These are phyloP conservation scores for Aradophagus sp. DNA, from an alignment of 1,140 invertebrate genomes.

Conservation along the genomic window DNA sequence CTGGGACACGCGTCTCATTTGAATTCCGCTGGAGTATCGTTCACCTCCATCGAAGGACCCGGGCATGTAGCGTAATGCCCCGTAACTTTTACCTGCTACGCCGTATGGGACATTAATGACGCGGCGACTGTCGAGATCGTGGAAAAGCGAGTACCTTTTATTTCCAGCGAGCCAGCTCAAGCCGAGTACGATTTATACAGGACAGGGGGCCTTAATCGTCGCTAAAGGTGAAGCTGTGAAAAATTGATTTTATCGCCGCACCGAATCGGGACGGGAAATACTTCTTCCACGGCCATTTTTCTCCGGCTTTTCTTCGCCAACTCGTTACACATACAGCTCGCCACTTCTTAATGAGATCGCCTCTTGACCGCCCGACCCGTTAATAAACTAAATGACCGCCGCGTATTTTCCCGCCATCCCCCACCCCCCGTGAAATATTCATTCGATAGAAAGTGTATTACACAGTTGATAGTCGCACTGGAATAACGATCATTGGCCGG, in stretches of 20 bases:
- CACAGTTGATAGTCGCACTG: too few relatives aligned
- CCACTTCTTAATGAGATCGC: constrained; percentile 19
- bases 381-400: too few relatives aligned
- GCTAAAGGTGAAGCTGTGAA: constrained; percentile 60
- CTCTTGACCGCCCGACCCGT: too few relatives aligned
- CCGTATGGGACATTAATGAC: constrained; percentile 60
- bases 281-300: constrained; percentile 30
- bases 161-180: constrained; percentile 50
- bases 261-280: constrained; percentile 49
- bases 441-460: too few relatives aligned
- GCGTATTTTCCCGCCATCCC: too few relatives aligned
- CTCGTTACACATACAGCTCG: constrained; percentile 17
- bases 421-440: too few relatives aligned
- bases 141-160: constrained; percentile 60
- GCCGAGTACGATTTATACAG: constrained; percentile 54
- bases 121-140: constrained; percentile 60
- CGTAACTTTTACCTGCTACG: constrained; percentile 60
- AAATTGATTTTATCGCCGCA: constrained; percentile 55
- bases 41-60: constrained; percentile 65
- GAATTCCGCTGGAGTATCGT: constrained; percentile 68
- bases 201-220: constrained; percentile 55
- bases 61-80: constrained; percentile 60
- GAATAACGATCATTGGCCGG: too few relatives aligned
- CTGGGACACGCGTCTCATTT: constrained; percentile 67
- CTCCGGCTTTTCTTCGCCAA: constrained; percentile 5